Percentiles rank a stretch among this genome's conserved stretches.
Conservation (phyloP, 2,888 invertebrate genomes). For the Tupiocoris notatus region DNA sequence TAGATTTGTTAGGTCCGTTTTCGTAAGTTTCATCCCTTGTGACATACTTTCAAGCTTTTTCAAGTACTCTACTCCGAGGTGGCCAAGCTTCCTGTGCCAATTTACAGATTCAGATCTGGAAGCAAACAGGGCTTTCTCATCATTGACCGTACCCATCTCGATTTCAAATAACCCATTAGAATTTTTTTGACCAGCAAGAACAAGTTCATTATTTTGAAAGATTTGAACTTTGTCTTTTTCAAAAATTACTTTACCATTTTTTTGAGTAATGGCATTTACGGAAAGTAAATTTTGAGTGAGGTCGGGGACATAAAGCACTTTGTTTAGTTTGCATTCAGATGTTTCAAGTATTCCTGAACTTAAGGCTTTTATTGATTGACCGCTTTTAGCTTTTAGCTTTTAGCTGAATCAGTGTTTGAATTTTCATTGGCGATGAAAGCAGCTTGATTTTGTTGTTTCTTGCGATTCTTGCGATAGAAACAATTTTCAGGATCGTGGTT, state of each 20-base stretch:
- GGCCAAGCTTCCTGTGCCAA: slow-evolving; percentile 22
- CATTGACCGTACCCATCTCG: not conserved
- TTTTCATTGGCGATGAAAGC: no score
- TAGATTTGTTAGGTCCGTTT: not conserved
- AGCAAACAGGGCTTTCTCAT: slow-evolving; percentile 3
- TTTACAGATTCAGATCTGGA: not conserved
- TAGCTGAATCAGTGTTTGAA: no score
- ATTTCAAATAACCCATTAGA: slow-evolving; percentile 1
- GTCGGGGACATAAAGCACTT: no score
- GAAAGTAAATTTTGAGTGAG: no score
- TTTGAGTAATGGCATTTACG: no score
- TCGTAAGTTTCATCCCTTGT: slow-evolving; percentile 5
- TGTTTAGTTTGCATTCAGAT: no score
- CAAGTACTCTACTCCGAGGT: slow-evolving; percentile 1
- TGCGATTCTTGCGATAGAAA: no score
- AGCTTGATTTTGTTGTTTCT: no score
- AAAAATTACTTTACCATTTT: slow-evolving; percentile 10
- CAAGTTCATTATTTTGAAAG: slow-evolving; percentile 6
- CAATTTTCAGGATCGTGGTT: no score
- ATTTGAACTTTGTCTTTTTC: slow-evolving; percentile 7
- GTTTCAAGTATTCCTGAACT: no score
- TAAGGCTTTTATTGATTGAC: no score
- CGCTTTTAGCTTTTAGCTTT: no score
- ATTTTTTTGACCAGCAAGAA: slow-evolving; percentile 3
- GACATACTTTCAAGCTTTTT: slow-evolving; percentile 25